phyloP scores from a whole-genome alignment of 1,140 invertebrate genomes.

The Catajapyx aquilonaris region DNA sequence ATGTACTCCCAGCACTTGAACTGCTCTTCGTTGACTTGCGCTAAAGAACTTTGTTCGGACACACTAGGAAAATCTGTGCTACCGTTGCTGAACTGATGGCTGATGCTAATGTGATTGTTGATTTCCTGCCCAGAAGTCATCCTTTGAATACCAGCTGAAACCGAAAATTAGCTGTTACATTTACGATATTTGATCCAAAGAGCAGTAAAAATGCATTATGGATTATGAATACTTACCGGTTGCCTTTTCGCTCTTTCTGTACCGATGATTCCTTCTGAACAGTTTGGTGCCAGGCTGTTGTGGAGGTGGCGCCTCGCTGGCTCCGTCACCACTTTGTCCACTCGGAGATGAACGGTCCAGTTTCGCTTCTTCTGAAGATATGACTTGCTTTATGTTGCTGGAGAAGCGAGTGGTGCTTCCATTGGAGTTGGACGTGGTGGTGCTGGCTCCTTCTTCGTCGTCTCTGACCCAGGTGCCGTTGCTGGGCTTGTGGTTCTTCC shows the following conservation, averaged over 20 bases:
- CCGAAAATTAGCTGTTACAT: no score
- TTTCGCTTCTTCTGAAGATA: constrained; percentile 4
- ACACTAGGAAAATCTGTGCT: background rate
- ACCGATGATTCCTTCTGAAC: constrained; percentile 1
- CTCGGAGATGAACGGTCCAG: constrained; percentile 53
- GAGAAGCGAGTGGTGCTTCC: background rate
- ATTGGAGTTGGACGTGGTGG: background rate
- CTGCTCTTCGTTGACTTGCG: constrained; percentile 48
- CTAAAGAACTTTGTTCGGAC: background rate
- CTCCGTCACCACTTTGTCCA: constrained; percentile 53
- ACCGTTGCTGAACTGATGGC: no score
- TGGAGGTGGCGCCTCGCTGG: no score
- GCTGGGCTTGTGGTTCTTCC: no score
- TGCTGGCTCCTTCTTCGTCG: no score
- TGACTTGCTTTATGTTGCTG: background rate
- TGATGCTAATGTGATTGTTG: no score
- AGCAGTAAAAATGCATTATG: no score
- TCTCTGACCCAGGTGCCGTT: no score
- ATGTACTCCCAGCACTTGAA: constrained; percentile 85
- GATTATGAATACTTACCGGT: no score
- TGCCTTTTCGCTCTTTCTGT: constrained; percentile 1
- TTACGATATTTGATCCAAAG: no score
- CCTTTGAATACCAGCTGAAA: no score
- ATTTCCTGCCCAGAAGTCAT: no score
- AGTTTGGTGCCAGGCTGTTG: background rate